Percentiles rank a stretch among this genome's conserved stretches.
These are phyloP conservation scores for Martes martes DNA, from an alignment of 2,113 vertebrate species.

Conservation along the genomic window DNA sequence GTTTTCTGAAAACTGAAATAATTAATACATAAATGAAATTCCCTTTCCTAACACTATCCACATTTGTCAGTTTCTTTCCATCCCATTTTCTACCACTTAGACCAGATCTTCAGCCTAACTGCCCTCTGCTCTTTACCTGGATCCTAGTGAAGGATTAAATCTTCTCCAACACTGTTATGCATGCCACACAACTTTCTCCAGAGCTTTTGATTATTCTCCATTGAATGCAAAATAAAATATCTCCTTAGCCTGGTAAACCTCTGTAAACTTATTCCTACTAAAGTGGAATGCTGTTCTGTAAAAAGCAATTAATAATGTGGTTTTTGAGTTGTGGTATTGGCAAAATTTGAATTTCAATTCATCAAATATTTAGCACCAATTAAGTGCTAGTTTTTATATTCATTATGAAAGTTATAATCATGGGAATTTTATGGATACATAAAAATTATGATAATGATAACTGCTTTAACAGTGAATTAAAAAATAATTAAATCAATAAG, in stretches of 20 bases:
- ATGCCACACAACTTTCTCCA: neutral
- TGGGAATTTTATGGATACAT: constrained; percentile 25
- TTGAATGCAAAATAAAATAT: neutral
- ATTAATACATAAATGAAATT: neutral
- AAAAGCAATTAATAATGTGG: neutral
- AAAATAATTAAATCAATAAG: constrained; percentile 46
- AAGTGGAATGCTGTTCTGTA: neutral
- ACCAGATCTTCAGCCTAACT: neutral
- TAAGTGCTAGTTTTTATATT: constrained; percentile 14
- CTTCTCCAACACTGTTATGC: neutral
- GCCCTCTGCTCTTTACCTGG: neutral
- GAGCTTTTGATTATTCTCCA: neutral
- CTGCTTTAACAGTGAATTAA: neutral
- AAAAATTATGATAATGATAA: constrained; percentile 40
- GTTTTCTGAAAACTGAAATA: neutral
- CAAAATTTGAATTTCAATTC: constrained; percentile 27
- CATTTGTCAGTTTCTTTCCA: neutral
- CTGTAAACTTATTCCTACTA: neutral
- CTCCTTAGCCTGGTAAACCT: neutral
- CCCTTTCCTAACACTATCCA: neutral
- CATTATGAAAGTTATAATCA: constrained; percentile 35
- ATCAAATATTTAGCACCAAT: constrained; percentile 13
- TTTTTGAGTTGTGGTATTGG: neutral
- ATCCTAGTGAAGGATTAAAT: neutral
- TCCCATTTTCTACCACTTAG: neutral